Evolutionary conservation across 2,113 vertebrate species (phyloP), one percentile per base, ranked within the genome.

Genomic region (Tinamus guttatus): DNA sequence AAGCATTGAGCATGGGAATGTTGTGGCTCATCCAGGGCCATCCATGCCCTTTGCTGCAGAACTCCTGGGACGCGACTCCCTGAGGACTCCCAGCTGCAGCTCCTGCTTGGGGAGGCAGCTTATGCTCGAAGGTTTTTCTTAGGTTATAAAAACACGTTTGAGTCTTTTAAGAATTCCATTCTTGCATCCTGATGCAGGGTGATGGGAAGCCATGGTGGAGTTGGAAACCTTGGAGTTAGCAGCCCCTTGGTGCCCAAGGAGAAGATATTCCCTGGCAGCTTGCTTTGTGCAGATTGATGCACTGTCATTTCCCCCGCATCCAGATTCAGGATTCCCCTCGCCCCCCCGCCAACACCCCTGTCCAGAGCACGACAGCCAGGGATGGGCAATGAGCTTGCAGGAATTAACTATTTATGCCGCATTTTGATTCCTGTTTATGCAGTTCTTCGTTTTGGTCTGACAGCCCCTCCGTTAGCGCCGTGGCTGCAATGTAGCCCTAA

Each of bases 1-100:
- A 36, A 76, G 2, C 18, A 7, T 2, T 6, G 18, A 34, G 13
- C 3, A 3, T n/a, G 60, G 51, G 2, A 7, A 11, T n/a, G 62
- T 67, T 54, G 62, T 58, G 41, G 13, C 45, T 84, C 9, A 9
- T 18, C 28, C 36, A 18, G 12, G 65, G n/a, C 36, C 18, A 22
- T 47, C 34, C 21, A 0, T 34, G 13, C 54, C 11, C 15, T 20
- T 36, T 78, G 65, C 36, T 63, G 76, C 58, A 41, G 58, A 32
- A 28, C 54, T 58, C 54, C 15, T 43, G 62, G 47, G 36, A 52
- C 54, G 11, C 16, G 16, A 16, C 67, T 93, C 18, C 67, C 51
- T 30, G 30, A 58, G 32, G 70, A 6, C 40, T 70, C 30, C 75
- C 7, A 1, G 38, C 38, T 89, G 68, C 68, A 38, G 70, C 38